phyloP scores from a whole-genome alignment of 2,113 vertebrate genomes.

The Colius striatus region DNA sequence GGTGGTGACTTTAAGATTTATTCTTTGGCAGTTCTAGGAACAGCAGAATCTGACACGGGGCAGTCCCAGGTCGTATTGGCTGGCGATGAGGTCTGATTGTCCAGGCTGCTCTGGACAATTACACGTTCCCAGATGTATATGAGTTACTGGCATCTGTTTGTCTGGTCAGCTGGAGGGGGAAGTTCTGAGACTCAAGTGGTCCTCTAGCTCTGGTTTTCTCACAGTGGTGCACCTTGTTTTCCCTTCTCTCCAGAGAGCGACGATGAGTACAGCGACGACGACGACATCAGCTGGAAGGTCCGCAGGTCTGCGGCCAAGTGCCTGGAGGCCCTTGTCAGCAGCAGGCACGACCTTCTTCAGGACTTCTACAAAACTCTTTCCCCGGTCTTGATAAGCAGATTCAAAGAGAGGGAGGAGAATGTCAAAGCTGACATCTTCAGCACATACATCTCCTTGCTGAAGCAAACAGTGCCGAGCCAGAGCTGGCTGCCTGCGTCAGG shows the following conservation, averaged over 20 bases:
- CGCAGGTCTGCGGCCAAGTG: constrained; percentile 91
- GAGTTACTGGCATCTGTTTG: neutral
- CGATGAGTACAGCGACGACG: constrained; percentile 92
- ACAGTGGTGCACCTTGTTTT: neutral
- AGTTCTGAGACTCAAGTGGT: neutral
- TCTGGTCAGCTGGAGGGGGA: neutral
- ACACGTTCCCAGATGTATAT: neutral
- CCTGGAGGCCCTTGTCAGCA: constrained; percentile 85
- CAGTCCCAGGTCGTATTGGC: neutral
- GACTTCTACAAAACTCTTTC: constrained; percentile 86
- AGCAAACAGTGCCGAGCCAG: constrained; percentile 80
- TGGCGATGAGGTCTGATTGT: neutral
- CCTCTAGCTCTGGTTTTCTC: neutral
- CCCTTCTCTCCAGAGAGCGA: constrained; percentile 81
- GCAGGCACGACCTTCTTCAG: constrained; percentile 84
- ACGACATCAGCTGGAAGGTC: constrained; percentile 97
- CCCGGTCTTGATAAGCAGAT: constrained; percentile 85
- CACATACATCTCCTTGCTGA: constrained; percentile 86
- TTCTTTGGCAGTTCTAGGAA: neutral
- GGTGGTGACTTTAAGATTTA: neutral
- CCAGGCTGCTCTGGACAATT: neutral
- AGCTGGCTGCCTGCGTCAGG: constrained; percentile 66
- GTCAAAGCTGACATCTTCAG: constrained; percentile 90
- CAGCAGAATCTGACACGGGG: neutral
- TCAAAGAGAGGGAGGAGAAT: constrained; percentile 94